Conservation (phyloP, 2,888 invertebrate genomes). For the Hemaris fuciformis region DNA sequence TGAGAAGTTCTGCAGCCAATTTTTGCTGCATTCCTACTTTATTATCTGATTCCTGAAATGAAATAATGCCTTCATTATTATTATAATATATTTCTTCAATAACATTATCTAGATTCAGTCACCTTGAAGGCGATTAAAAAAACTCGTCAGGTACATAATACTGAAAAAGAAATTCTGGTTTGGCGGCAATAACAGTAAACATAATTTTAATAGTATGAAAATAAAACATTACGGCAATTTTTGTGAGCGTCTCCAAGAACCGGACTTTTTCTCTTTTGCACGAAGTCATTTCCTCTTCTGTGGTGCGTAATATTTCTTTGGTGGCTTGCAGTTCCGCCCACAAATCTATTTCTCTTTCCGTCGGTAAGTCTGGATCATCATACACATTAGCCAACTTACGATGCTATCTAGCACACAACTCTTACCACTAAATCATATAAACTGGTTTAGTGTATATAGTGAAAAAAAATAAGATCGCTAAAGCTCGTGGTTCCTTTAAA, state of each 20-base stretch:
- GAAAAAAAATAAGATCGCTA: no score
- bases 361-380: conserved; percentile 53
- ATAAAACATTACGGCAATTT: conserved; percentile 58
- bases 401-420: no score
- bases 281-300: conserved; percentile 65
- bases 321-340: conserved; percentile 71
- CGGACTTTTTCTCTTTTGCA: conserved; percentile 69
- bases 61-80: not conserved
- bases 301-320: conserved; percentile 64
- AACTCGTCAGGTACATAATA: conserved; percentile 56
- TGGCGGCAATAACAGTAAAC: conserved; percentile 14
- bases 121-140: conserved; percentile 45
- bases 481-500: no score
- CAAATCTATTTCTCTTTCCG: conserved; percentile 70
- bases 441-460: no score
- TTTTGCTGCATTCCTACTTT: conserved; percentile 74
- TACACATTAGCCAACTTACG: not conserved
- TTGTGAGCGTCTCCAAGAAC: conserved; percentile 70
- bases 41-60: conserved; percentile 65
- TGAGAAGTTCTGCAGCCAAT: conserved; percentile 70
- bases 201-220: not conserved
- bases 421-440: no score
- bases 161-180: conserved; percentile 54
- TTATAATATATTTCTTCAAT: conserved; percentile 7
- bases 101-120: conserved; percentile 28